Conservation (phyloP, 2,113 vertebrate species). For the Oreochromis spilurus region DNA sequence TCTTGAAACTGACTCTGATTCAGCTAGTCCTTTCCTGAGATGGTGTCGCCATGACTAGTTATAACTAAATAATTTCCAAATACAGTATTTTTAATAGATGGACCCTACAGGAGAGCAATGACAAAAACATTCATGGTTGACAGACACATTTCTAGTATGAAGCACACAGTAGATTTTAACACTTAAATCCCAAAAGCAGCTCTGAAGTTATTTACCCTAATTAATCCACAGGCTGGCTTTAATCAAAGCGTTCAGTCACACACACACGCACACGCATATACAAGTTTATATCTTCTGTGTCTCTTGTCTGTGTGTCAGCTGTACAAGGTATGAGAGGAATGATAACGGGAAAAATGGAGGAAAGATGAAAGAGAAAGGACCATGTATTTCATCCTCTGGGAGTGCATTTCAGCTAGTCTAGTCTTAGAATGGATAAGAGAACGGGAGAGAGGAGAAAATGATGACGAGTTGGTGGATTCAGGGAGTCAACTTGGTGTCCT, state of each 20-base stretch:
- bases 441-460: neutral
- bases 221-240: slow-evolving; percentile 54
- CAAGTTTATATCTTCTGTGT: neutral
- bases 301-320: neutral
- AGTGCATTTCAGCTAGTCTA: neutral
- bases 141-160: neutral
- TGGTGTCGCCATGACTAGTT: neutral
- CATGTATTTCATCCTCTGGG: slow-evolving; percentile 10
- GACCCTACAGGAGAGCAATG: neutral
- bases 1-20: neutral
- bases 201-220: slow-evolving; percentile 63
- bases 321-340: neutral
- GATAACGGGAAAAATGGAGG: neutral
- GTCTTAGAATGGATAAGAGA: slow-evolving; percentile 23
- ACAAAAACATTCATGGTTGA: neutral
- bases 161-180: slow-evolving; percentile 36
- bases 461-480: slow-evolving; percentile 23
- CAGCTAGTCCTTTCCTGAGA: neutral
- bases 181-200: slow-evolving; percentile 61
- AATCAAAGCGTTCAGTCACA: slow-evolving; percentile 28
- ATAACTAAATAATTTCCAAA: neutral
- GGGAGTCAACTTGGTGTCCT: slow-evolving; percentile 57
- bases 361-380: neutral
- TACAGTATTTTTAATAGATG: neutral
- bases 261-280: neutral